Conservation (phyloP, 2,888 invertebrate genomes). For the Epistrophe grossulariae region DNA sequence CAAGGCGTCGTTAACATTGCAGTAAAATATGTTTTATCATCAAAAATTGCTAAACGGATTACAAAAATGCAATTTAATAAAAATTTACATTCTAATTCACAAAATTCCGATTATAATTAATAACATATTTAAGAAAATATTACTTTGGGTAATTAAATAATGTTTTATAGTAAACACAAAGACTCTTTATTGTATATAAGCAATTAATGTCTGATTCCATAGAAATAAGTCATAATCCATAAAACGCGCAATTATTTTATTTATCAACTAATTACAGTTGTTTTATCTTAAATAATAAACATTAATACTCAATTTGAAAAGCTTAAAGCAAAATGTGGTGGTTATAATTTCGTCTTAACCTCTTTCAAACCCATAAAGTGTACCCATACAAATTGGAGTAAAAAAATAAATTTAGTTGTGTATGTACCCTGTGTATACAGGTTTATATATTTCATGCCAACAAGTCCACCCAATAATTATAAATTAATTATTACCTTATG, state of each 20-base stretch:
- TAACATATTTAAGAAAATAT: background rate
- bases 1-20: too few relatives aligned
- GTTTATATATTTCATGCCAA: background rate
- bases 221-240: conserved; percentile 1
- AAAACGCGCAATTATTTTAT: conserved; percentile 19
- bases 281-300: conserved; percentile 40
- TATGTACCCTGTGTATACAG: too few relatives aligned
- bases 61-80: too few relatives aligned
- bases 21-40: too few relatives aligned
- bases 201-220: too few relatives aligned
- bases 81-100: too few relatives aligned
- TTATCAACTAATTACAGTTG: conserved; percentile 54
- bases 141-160: too few relatives aligned
- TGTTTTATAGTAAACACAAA: too few relatives aligned
- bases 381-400: too few relatives aligned
- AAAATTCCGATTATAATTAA: background rate
- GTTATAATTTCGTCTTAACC: background rate
- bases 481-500: conserved; percentile 68
- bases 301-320: conserved; percentile 25
- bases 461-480: conserved; percentile 51
- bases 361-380: background rate
- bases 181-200: too few relatives aligned
- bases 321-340: background rate
- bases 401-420: too few relatives aligned
- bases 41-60: too few relatives aligned